These are phyloP conservation scores for Herpailurus yagouaroundi DNA, from an alignment of 2,113 vertebrate species.

Conservation along the genomic window DNA sequence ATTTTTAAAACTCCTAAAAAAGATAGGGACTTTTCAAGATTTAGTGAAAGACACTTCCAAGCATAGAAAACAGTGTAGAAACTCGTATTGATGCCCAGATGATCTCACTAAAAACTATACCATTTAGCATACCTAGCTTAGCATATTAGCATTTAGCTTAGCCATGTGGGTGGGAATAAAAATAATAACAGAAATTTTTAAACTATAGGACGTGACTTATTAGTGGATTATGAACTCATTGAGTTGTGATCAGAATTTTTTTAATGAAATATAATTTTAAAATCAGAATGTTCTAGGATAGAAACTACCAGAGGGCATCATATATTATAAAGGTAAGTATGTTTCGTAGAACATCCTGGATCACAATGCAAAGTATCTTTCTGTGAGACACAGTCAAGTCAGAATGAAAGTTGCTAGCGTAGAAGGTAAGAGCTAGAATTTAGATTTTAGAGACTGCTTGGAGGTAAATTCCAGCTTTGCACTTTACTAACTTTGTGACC, in stretches of 20 bases:
- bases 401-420: background rate
- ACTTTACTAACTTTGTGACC: background rate
- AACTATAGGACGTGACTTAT: background rate
- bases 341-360: background rate
- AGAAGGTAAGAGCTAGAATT: background rate
- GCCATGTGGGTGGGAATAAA: background rate
- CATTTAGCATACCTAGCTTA: background rate
- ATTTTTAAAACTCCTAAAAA: slow-evolving; percentile 20
- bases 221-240: background rate
- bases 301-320: background rate
- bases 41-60: background rate
- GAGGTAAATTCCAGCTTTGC: background rate
- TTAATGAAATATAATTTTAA: slow-evolving; percentile 2
- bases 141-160: background rate
- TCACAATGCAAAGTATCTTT: slow-evolving; percentile 15
- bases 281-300: slow-evolving; percentile 16
- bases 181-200: background rate
- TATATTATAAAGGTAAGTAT: background rate
- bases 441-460: background rate
- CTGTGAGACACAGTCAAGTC: background rate
- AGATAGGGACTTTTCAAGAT: background rate
- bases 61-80: background rate
- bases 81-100: background rate
- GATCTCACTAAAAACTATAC: background rate
- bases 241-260: background rate